Conservation (phyloP, 2,888 invertebrate species). For the Scaptomyza flava region DNA sequence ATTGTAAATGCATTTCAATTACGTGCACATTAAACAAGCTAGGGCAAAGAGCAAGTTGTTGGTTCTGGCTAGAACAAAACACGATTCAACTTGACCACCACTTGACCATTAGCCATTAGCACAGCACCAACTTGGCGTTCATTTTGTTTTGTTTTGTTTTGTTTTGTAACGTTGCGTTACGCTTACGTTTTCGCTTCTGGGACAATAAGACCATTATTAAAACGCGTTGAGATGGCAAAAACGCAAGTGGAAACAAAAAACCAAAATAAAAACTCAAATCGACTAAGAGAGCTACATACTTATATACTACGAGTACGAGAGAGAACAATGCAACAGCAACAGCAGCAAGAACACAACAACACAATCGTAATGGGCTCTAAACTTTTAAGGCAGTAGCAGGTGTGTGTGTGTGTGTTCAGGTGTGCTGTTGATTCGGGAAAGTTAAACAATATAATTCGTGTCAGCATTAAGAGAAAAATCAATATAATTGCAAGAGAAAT, state of each 20-base stretch:
- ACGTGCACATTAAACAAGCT: conserved; percentile 78
- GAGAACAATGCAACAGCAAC: conserved; percentile 44
- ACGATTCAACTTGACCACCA: conserved; percentile 63
- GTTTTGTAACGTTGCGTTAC: conserved; percentile 14
- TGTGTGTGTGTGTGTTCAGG: conserved; percentile 25
- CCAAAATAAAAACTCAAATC: conserved; percentile 24
- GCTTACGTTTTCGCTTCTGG: conserved; percentile 63
- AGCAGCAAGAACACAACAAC: conserved; percentile 23
- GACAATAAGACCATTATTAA: conserved; percentile 79
- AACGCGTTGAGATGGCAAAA: conserved; percentile 80
- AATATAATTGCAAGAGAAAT: not conserved
- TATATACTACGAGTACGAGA: not conserved
- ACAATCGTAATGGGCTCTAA: conserved; percentile 42
- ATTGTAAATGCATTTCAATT: conserved; percentile 81
- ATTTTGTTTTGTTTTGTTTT: conserved; percentile 7
- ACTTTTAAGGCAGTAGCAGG: conserved; percentile 40
- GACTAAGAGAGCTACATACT: conserved; percentile 27
- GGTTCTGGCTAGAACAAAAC: conserved; percentile 29
- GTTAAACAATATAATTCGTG: conserved; percentile 21
- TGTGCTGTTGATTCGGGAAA: conserved; percentile 15
- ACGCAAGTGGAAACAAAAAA: conserved; percentile 60
- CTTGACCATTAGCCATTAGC: conserved; percentile 72
- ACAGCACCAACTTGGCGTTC: conserved; percentile 30
- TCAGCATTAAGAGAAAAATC: conserved; percentile 10
- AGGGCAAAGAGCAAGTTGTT: conserved; percentile 58